Evolutionary conservation across 2,797 vertebrate genomes (phyloP).

Genomic region (Sebastes hubbsi): DNA sequence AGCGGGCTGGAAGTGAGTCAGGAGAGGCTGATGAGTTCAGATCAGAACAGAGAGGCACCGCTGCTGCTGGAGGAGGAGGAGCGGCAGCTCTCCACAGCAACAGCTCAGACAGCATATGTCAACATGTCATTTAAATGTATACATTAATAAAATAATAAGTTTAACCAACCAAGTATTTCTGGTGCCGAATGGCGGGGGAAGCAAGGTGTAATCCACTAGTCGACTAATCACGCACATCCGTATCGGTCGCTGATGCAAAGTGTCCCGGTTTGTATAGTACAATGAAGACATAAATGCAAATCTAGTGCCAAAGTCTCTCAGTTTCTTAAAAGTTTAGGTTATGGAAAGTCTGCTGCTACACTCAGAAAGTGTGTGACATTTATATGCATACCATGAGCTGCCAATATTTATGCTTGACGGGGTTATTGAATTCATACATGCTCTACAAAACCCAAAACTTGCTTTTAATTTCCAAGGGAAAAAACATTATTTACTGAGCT

Average conservation of each 20-base stretch:
- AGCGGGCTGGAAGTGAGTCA: neutral
- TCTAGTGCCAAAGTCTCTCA: neutral
- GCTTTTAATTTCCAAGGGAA: conserved; percentile 25
- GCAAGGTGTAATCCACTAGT: too few species aligned
- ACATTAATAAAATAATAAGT: neutral
- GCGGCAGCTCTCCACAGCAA: neutral
- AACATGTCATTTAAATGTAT: neutral
- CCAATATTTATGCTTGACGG: conserved; percentile 1
- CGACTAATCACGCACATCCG: too few species aligned
- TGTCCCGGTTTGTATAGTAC: neutral
- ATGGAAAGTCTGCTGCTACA: neutral
- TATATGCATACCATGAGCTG: neutral
- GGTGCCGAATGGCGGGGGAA: too few species aligned
- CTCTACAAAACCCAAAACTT: neutral
- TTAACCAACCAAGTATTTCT: neutral
- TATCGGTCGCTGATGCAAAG: neutral
- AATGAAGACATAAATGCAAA: neutral
- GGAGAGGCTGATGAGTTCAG: neutral
- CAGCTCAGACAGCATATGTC: neutral
- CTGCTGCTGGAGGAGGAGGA: too few species aligned
- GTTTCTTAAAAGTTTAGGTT: neutral
- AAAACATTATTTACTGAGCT: conserved; percentile 34
- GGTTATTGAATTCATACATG: neutral
- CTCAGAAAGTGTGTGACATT: neutral
- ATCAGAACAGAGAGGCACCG: neutral